phyloP scores from a whole-genome alignment of 2,888 invertebrate species.

The Phrixothrix hirtus region DNA sequence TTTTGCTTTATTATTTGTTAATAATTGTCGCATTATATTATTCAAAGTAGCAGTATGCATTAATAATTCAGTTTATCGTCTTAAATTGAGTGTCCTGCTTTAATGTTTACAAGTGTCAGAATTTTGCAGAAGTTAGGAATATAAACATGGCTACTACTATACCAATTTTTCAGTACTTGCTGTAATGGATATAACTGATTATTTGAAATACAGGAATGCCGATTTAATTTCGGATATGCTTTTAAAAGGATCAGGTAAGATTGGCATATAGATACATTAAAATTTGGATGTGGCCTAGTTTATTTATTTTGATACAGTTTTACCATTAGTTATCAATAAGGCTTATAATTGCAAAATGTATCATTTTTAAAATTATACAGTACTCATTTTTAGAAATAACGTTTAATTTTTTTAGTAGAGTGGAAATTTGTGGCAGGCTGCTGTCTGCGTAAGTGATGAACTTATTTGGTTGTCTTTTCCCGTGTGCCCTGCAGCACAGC shows the following conservation, averaged over 20 bases:
- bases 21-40: slow-evolving; percentile 1
- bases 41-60: slow-evolving; percentile 2
- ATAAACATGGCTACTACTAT: slow-evolving; percentile 55
- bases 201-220: slow-evolving; percentile 29
- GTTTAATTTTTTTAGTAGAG: slow-evolving; percentile 12
- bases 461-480: slow-evolving; percentile 62
- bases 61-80: not conserved
- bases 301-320: slow-evolving; percentile 4
- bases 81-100: not conserved
- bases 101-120: slow-evolving; percentile 26
- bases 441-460: slow-evolving; percentile 65
- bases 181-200: slow-evolving; percentile 24
- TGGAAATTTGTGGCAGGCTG: slow-evolving; percentile 44
- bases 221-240: slow-evolving; percentile 51
- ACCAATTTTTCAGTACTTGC: slow-evolving; percentile 34
- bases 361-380: not conserved
- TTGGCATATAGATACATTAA: slow-evolving; percentile 1
- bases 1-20: slow-evolving; percentile 8
- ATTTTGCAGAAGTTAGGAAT: slow-evolving; percentile 15
- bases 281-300: not conserved
- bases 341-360: slow-evolving; percentile 13
- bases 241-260: slow-evolving; percentile 52
- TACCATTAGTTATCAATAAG: slow-evolving; percentile 29
- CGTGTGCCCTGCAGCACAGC: slow-evolving; percentile 63
- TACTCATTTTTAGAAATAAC: not conserved